Evolutionary conservation across 1,140 invertebrate species (phyloP).

Genomic region (Euborellia annulipes): DNA sequence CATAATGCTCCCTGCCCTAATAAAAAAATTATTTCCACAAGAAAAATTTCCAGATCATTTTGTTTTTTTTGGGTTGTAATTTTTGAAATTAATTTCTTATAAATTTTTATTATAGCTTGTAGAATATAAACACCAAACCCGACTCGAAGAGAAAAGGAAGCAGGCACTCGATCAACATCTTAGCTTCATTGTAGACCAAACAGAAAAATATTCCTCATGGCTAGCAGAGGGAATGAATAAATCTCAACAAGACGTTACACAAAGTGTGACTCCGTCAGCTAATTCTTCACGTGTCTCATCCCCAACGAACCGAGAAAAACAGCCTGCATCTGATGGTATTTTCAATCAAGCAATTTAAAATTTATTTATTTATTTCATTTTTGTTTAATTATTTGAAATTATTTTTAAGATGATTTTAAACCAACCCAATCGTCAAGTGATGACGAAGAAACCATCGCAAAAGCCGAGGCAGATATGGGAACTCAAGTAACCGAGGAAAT

Average conservation of each 20-base stretch:
- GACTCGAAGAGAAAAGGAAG: constrained; percentile 87
- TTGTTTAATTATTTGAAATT: constrained; percentile 9
- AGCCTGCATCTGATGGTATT: constrained; percentile 32
- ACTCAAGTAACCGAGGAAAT: constrained; percentile 59
- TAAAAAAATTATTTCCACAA: too few species aligned
- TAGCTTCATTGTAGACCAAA: constrained; percentile 97
- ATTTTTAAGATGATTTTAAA: constrained; percentile 55
- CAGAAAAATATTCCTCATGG: constrained; percentile 91
- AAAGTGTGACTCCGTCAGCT: constrained; percentile 15
- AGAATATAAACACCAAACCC: constrained; percentile 84
- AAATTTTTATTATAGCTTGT: constrained; percentile 47
- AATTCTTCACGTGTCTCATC: constrained; percentile 27
- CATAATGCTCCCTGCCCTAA: too few species aligned
- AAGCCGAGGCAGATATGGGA: constrained; percentile 61
- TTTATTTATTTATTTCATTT: constrained; percentile 2
- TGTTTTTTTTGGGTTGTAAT: neutral
- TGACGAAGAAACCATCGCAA: constrained; percentile 93
- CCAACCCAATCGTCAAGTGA: constrained; percentile 65
- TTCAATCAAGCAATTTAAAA: constrained; percentile 16
- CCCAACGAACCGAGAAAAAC: constrained; percentile 23
- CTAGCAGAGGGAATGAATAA: constrained; percentile 68
- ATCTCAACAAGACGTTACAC: constrained; percentile 23
- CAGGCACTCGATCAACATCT: constrained; percentile 92
- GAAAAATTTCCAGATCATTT: neutral
- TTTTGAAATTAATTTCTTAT: neutral